Percentiles rank a stretch among this genome's conserved stretches.
These are phyloP conservation scores for Acrobasis suavella DNA, from an alignment of 2,888 invertebrate genomes.

Conservation along the genomic window DNA sequence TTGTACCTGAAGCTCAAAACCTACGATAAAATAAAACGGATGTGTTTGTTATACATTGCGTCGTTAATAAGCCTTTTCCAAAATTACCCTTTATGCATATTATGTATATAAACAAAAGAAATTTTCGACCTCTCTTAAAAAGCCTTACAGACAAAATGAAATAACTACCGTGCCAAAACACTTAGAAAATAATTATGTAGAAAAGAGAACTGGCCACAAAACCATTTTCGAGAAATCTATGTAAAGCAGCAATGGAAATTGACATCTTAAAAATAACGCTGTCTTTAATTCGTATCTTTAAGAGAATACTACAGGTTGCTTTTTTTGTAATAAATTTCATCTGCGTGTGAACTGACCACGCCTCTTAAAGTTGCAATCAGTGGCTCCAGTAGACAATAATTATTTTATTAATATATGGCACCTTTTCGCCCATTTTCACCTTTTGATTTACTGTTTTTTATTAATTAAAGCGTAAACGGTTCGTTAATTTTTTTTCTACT, in stretches of 20 bases:
- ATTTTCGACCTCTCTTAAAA: background rate
- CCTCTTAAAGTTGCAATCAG: constrained; percentile 62
- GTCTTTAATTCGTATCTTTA: background rate
- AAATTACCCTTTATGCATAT: background rate
- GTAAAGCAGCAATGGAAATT: constrained; percentile 10
- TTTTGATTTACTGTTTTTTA: constrained; percentile 62
- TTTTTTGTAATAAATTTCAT: constrained; percentile 60
- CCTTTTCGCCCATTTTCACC: constrained; percentile 63
- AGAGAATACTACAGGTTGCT: constrained; percentile 31
- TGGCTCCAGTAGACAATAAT: constrained; percentile 65
- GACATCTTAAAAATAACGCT: constrained; percentile 2
- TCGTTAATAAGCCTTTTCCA: background rate
- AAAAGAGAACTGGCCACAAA: no score
- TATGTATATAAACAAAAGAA: background rate
- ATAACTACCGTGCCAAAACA: no score
- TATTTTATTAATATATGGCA: constrained; percentile 74
- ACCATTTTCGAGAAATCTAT: background rate
- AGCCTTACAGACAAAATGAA: no score
- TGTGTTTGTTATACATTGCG: background rate
- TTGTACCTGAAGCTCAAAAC: background rate
- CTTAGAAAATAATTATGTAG: no score
- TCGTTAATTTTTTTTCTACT: constrained; percentile 23
- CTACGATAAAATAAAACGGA: background rate
- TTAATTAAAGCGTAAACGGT: constrained; percentile 55
- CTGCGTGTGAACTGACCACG: constrained; percentile 71